These are phyloP conservation scores for Atethmia centrago DNA, from an alignment of 2,888 invertebrate species.

Conservation along the genomic window DNA sequence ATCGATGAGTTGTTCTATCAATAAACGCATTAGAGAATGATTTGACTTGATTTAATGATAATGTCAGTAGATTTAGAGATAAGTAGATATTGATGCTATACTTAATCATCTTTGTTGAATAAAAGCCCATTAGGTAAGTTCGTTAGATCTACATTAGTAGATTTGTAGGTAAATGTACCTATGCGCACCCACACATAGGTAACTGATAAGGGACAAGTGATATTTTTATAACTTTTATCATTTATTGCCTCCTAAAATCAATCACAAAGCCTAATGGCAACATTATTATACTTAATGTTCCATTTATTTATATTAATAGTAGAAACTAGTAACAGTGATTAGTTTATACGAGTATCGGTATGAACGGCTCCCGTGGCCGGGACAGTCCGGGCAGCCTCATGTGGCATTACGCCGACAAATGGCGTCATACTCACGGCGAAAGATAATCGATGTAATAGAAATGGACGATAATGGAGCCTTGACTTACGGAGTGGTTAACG, in stretches of 20 bases:
- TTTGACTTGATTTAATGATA: too few species aligned
- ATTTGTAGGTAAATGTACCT: neutral
- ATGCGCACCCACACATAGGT: neutral
- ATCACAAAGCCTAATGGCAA: neutral
- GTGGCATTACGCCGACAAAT: slow-evolving; percentile 39
- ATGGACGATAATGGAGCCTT: slow-evolving; percentile 4
- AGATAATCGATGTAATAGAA: neutral
- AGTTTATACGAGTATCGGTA: slow-evolving; percentile 29
- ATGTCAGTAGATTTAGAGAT: neutral
- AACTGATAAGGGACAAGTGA: neutral
- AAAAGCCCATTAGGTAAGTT: neutral
- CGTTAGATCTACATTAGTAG: neutral
- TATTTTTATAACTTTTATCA: neutral
- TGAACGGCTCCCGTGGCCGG: slow-evolving; percentile 14
- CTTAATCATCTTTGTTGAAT: neutral
- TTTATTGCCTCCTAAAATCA: neutral
- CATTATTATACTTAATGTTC: slow-evolving; percentile 11
- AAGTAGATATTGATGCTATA: neutral
- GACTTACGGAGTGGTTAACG: neutral
- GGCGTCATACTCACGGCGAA: slow-evolving; percentile 7
- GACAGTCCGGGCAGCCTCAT: slow-evolving; percentile 41
- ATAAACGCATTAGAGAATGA: neutral
- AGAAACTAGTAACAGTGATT: slow-evolving; percentile 27
- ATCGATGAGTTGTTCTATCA: neutral
- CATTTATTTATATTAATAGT: slow-evolving; percentile 6